A percentile compares a stretch with the other conserved stretches of the same genome.
phyloP scores from a whole-genome alignment of 2,113 vertebrate genomes.

The Eclectus roratus region DNA sequence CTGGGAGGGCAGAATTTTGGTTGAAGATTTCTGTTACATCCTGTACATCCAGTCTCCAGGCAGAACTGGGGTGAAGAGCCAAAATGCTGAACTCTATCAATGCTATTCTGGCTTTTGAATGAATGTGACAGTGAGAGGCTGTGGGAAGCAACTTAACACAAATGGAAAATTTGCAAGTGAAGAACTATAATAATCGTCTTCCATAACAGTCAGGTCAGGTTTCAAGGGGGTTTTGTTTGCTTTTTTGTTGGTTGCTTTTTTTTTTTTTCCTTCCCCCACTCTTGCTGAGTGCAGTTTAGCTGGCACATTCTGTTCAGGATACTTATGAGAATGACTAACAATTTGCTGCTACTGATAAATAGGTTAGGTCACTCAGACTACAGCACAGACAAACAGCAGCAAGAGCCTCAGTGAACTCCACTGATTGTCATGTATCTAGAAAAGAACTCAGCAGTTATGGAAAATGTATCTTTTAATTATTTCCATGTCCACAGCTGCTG shows the following conservation, averaged over 20 bases:
- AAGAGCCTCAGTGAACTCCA: background rate
- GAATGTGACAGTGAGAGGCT: slow-evolving; percentile 59
- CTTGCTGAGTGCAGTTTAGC: background rate
- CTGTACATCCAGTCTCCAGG: slow-evolving; percentile 41
- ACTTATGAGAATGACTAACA: background rate
- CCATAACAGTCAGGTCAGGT: slow-evolving; percentile 53
- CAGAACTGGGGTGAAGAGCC: slow-evolving; percentile 11
- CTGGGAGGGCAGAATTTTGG: slow-evolving; percentile 20
- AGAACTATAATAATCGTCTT: slow-evolving; percentile 53
- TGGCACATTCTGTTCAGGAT: slow-evolving; percentile 41
- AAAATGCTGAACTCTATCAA: slow-evolving; percentile 40
- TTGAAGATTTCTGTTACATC: slow-evolving; percentile 47
- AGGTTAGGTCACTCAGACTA: background rate
- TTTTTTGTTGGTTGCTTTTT: background rate
- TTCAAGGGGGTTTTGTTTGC: background rate
- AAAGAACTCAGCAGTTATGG: background rate
- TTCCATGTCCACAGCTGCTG: background rate
- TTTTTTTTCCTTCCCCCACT: background rate
- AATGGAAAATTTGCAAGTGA: slow-evolving; percentile 67
- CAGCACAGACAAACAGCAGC: background rate
- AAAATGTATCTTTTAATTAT: background rate
- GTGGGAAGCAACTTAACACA: slow-evolving; percentile 59
- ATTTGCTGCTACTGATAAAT: background rate
- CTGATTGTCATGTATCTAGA: background rate
- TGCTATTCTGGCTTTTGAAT: slow-evolving; percentile 57